Percentiles rank a stretch among this genome's conserved stretches.
These are phyloP conservation scores for Pseudorhombus dupliciocellatus DNA, from an alignment of 2,113 vertebrate species.

Conservation along the genomic window DNA sequence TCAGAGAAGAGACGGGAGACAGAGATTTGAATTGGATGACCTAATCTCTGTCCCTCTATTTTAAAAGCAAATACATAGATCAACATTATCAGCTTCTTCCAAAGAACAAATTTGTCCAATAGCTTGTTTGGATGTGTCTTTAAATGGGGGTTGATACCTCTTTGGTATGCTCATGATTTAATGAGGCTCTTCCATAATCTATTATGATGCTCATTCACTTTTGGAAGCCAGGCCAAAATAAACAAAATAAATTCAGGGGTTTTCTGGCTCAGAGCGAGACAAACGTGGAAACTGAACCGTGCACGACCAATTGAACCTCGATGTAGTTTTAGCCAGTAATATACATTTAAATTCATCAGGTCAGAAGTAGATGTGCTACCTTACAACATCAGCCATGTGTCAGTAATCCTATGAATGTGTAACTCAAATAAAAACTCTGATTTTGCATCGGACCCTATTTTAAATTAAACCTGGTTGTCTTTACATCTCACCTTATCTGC, in stretches of 20 bases:
- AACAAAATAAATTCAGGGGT: conserved; percentile 29
- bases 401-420: neutral
- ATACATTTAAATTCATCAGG: conserved; percentile 1
- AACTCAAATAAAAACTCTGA: neutral
- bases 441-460: neutral
- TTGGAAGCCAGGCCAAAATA: conserved; percentile 38
- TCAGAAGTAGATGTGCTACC: neutral
- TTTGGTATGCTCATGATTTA: conserved; percentile 57
- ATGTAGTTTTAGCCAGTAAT: conserved; percentile 7
- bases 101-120: conserved; percentile 24
- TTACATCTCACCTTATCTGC: neutral
- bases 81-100: conserved; percentile 39
- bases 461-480: neutral
- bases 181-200: conserved; percentile 54
- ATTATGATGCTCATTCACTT: conserved; percentile 48
- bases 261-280: conserved; percentile 24
- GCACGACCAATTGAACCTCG: conserved; percentile 3
- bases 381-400: conserved; percentile 13
- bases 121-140: conserved; percentile 44
- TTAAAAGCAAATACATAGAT: conserved; percentile 49
- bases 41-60: conserved; percentile 31
- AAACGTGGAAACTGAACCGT: conserved; percentile 16
- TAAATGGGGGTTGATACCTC: conserved; percentile 13
- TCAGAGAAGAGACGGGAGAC: conserved; percentile 11
- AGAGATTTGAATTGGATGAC: conserved; percentile 46